Conservation (phyloP, 1,140 invertebrate species). For the Bombus consobrinus region DNA sequence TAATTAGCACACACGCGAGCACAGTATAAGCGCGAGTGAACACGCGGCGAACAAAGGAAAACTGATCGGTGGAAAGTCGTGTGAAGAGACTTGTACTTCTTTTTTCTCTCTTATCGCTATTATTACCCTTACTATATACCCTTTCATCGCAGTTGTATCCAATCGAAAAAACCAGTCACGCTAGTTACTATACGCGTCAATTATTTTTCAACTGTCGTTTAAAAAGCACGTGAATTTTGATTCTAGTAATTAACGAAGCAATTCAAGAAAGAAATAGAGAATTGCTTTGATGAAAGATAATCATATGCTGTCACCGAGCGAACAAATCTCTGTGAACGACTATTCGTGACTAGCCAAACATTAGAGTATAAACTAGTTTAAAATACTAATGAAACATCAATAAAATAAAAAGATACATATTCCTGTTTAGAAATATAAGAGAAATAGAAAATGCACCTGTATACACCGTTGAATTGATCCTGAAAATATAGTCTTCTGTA, state of each 20-base stretch:
- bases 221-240: not conserved
- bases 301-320: not conserved
- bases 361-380: too few relatives aligned
- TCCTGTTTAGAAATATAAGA: too few relatives aligned
- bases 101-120: not conserved
- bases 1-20: constrained; percentile 2
- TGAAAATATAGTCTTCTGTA: too few relatives aligned
- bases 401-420: too few relatives aligned
- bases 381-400: too few relatives aligned
- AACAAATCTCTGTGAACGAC: not conserved
- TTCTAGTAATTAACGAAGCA: not conserved
- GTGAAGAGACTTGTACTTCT: not conserved
- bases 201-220: not conserved
- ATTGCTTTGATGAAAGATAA: not conserved
- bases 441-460: too few relatives aligned
- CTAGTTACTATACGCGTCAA: not conserved
- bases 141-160: not conserved
- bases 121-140: not conserved
- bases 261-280: not conserved
- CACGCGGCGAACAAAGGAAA: not conserved
- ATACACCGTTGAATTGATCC: too few relatives aligned
- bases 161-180: not conserved
- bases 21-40: not conserved
- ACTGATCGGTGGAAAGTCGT: not conserved
- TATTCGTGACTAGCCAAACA: too few relatives aligned